These are phyloP conservation scores for Drosophila neotestacea DNA, from an alignment of 2,888 invertebrate species.

Conservation along the genomic window DNA sequence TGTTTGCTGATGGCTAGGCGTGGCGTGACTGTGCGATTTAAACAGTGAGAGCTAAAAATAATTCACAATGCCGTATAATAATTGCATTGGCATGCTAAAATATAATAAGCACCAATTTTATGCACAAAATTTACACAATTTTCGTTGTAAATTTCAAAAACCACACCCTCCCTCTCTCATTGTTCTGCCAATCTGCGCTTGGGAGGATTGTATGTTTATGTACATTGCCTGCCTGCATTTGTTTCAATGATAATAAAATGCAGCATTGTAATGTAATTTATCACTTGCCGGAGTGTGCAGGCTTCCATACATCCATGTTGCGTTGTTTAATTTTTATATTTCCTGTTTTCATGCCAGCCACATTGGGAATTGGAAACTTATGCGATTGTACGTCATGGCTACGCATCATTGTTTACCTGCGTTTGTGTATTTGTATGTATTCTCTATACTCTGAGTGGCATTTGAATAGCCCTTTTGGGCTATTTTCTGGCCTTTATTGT, in stretches of 20 bases:
- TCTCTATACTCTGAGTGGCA: slow-evolving; percentile 6
- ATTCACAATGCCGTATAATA: slow-evolving; percentile 42
- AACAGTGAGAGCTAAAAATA: slow-evolving; percentile 22
- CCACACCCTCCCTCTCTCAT: neutral
- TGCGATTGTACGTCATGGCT: slow-evolving; percentile 31
- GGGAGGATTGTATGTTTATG: slow-evolving; percentile 6
- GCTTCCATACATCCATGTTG: slow-evolving; percentile 16
- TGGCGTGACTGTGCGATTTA: slow-evolving; percentile 45
- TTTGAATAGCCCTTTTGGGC: slow-evolving; percentile 36
- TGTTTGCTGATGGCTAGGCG: slow-evolving; percentile 35
- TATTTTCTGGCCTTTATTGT: slow-evolving; percentile 37
- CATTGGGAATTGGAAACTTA: slow-evolving; percentile 24
- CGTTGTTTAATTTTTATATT: slow-evolving; percentile 50
- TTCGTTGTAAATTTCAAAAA: slow-evolving; percentile 41
- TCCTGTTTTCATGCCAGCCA: slow-evolving; percentile 38
- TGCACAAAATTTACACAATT: slow-evolving; percentile 58
- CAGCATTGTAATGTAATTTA: slow-evolving; percentile 64
- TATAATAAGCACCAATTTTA: slow-evolving; percentile 52
- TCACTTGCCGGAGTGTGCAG: slow-evolving; percentile 36
- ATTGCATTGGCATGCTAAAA: slow-evolving; percentile 57
- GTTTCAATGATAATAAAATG: slow-evolving; percentile 72
- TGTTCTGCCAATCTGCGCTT: neutral
- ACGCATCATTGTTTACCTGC: slow-evolving; percentile 47
- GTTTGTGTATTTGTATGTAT: slow-evolving; percentile 8
- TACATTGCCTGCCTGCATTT: slow-evolving; percentile 41